Evolutionary conservation across 2,113 vertebrate species (phyloP), one percentile per base, ranked within the genome.

Genomic region (Indicator maculatus): DNA sequence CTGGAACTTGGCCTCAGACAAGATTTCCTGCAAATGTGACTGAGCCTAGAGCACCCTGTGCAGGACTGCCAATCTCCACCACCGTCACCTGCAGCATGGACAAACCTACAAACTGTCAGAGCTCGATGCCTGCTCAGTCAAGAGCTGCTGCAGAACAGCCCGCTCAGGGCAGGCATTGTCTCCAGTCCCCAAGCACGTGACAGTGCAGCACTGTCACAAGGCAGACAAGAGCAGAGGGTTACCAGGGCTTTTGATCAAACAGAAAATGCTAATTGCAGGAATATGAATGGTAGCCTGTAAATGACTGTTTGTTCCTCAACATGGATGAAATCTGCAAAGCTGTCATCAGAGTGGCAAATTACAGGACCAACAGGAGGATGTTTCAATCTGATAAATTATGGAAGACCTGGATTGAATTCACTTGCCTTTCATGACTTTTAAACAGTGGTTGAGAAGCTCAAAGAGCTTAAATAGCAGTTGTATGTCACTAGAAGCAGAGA

Each of bases 131-230:
- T 38, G 45, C 80, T 36, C 27, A 19, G 55, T 21, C 70, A 47
- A 63, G 71, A 71, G 64, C 69, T 89, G 72, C 63, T 83, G 67
- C 44, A 78, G 28, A 56, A 20, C 23, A 60, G 56, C 31, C 36
- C 0, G 2, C 14, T 67, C 26, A 2, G 53, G 60, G 38, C 58
- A 85, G 64, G 28, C 23, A 38, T 1, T 17, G 14, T 5, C 5
- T 2, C 0, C 4, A 73, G 56, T 7, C 33, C 71, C 39, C 1
- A 0, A n/a, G 24, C 65, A 21, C 1, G 0, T 9, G 44, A 6
- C 18, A 41, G 38, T 53, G 84, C 4, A 63, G 72, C 44, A 16
- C 71, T 18, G 33, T 10, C 50, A 24, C 59, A 20, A 19, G 36
- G 44, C 63, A 76, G n/a, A 11, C 17, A n/a, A 31, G 14, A 71